Evolutionary conservation across 2,797 vertebrate genomes (phyloP).

Genomic region (Myiothlypis chrysogaster): DNA sequence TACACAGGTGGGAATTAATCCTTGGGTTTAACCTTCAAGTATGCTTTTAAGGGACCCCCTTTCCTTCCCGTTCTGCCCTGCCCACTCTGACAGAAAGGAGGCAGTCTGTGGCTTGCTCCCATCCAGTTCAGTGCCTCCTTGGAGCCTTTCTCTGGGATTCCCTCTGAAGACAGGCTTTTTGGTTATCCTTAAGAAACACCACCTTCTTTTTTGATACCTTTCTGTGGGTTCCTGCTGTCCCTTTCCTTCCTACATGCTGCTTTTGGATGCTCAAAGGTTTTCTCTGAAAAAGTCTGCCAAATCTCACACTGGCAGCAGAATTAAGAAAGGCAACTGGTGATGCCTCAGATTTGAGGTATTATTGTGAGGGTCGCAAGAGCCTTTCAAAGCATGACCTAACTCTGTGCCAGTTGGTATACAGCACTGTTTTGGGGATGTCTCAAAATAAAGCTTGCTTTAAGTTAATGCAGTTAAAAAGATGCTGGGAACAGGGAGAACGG

Average conservation of each 20-base stretch:
- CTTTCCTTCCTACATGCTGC: background rate
- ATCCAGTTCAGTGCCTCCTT: background rate
- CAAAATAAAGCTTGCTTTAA: background rate
- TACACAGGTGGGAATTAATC: background rate
- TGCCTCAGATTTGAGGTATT: background rate
- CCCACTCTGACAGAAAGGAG: background rate
- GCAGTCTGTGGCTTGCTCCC: background rate
- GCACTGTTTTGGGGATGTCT: background rate
- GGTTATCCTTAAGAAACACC: background rate
- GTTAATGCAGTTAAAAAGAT: background rate
- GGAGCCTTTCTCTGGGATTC: background rate
- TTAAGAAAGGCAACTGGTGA: background rate
- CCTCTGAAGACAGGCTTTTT: background rate
- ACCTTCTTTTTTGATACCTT: background rate
- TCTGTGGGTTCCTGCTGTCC: background rate
- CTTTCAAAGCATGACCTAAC: background rate
- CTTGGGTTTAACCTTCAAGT: background rate
- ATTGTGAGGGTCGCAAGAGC: background rate
- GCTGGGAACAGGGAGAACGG: accelerated
- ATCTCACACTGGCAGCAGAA: accelerated
- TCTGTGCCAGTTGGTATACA: background rate
- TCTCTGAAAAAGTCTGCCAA: background rate
- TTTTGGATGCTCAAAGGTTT: background rate
- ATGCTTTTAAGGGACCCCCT: background rate
- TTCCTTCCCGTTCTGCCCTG: background rate